Conservation (phyloP, 2,888 invertebrate species). For the Lutraria lutraria region DNA sequence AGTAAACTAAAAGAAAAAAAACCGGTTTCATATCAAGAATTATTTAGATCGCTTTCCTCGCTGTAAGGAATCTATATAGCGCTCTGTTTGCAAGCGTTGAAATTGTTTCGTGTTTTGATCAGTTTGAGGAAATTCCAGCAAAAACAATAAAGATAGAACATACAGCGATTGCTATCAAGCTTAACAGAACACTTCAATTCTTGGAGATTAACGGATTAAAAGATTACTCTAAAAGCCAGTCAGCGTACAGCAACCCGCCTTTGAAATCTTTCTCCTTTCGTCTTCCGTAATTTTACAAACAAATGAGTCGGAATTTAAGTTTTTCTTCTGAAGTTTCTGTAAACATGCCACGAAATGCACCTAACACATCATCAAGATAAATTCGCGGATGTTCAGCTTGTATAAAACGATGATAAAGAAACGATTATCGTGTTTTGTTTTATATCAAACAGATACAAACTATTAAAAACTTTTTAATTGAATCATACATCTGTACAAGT, state of each 20-base stretch:
- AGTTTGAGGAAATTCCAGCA: constrained; percentile 28
- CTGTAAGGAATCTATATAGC: not conserved
- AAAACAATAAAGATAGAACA: constrained; percentile 31
- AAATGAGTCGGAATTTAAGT: not conserved
- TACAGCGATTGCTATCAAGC: constrained; percentile 26
- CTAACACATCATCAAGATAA: not conserved
- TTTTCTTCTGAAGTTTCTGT: not conserved
- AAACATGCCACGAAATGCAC: not conserved
- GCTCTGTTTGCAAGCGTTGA: not conserved
- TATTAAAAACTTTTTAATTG: too few relatives aligned
- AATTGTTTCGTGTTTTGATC: not conserved
- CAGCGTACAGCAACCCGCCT: not conserved
- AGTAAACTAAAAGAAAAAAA: not conserved
- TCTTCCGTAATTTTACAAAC: not conserved
- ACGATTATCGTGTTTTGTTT: too few relatives aligned
- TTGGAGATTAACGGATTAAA: constrained; percentile 33
- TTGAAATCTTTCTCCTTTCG: not conserved
- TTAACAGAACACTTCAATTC: constrained; percentile 12
- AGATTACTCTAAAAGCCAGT: constrained; percentile 10
- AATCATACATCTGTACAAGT: too few relatives aligned
- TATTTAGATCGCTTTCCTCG: not conserved
- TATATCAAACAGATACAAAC: too few relatives aligned
- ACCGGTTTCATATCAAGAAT: not conserved
- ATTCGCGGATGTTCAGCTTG: too few relatives aligned
- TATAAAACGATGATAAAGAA: too few relatives aligned